phyloP scores from a whole-genome alignment of 2,113 vertebrate genomes.

The Picathartes gymnocephalus region DNA sequence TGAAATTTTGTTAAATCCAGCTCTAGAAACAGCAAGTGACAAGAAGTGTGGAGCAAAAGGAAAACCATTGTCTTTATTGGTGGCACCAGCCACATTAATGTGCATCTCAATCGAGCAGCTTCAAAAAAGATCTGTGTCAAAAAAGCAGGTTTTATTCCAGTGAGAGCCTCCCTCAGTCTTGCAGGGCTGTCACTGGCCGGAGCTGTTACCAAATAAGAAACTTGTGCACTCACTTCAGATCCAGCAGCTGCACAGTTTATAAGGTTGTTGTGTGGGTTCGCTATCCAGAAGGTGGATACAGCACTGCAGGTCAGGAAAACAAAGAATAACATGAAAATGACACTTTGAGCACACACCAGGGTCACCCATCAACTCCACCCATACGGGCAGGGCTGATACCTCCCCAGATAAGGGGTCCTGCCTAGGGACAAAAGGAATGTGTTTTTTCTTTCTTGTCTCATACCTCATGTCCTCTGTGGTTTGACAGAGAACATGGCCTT shows the following conservation, averaged over 20 bases:
- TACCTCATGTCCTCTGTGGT: not conserved
- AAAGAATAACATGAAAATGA: not conserved
- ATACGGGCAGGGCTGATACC: not conserved
- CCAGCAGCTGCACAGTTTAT: constrained; percentile 93
- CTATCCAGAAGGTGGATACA: constrained; percentile 97
- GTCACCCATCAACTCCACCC: not conserved
- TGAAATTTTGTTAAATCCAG: not conserved
- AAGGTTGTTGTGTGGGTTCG: constrained; percentile 97
- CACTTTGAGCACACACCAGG: not conserved
- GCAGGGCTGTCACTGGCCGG: not conserved
- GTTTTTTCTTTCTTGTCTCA: not conserved
- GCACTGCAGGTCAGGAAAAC: constrained; percentile 74
- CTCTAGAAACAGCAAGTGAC: constrained; percentile 14
- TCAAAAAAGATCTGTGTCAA: not conserved
- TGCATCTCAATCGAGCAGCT: not conserved
- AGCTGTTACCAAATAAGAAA: not conserved
- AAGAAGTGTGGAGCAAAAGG: not conserved
- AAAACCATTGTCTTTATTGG: not conserved
- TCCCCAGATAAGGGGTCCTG: not conserved
- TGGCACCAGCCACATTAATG: not conserved
- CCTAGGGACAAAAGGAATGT: not conserved
- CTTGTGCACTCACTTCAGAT: constrained; percentile 84
- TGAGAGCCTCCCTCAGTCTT: not conserved
- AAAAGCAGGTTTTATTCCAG: not conserved
- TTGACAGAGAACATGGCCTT: not conserved